Percentiles rank a stretch among this genome's conserved stretches.
phyloP scores from a whole-genome alignment of 2,888 invertebrate genomes.

The Isoperla grammatica region DNA sequence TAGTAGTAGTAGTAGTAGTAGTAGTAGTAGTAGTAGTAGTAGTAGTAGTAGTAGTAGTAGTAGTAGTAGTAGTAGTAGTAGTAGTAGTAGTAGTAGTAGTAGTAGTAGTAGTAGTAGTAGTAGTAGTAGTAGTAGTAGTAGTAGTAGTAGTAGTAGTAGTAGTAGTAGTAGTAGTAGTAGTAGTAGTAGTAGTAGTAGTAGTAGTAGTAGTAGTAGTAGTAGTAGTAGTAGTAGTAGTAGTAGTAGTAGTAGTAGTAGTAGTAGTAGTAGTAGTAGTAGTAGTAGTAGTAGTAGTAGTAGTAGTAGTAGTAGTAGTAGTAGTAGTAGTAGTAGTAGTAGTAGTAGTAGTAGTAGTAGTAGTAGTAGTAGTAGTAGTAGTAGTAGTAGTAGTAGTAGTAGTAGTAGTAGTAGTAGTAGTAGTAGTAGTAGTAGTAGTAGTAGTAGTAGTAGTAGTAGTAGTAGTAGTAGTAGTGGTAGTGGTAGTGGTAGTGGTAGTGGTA shows the following conservation, averaged over 20 bases:
- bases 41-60: constrained; percentile 17
- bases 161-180: constrained; percentile 17
- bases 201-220: constrained; percentile 17
- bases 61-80: constrained; percentile 17
- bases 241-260: constrained; percentile 17
- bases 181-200: constrained; percentile 17
- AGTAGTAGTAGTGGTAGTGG: constrained; percentile 10
- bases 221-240: constrained; percentile 17
- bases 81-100: constrained; percentile 17
- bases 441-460: constrained; percentile 14
- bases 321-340: constrained; percentile 16
- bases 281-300: constrained; percentile 17
- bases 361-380: constrained; percentile 15
- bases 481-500: constrained; percentile 11
- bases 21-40: constrained; percentile 17
- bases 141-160: constrained; percentile 17
- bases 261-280: constrained; percentile 17
- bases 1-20: constrained; percentile 17
- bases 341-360: constrained; percentile 13
- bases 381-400: constrained; percentile 11
- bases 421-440: constrained; percentile 16
- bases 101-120: constrained; percentile 17
- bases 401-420: constrained; percentile 11
- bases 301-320: constrained; percentile 17
- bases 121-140: constrained; percentile 17